phyloP scores from a whole-genome alignment of 2,888 invertebrate genomes.

The Ophion ventricosus region DNA sequence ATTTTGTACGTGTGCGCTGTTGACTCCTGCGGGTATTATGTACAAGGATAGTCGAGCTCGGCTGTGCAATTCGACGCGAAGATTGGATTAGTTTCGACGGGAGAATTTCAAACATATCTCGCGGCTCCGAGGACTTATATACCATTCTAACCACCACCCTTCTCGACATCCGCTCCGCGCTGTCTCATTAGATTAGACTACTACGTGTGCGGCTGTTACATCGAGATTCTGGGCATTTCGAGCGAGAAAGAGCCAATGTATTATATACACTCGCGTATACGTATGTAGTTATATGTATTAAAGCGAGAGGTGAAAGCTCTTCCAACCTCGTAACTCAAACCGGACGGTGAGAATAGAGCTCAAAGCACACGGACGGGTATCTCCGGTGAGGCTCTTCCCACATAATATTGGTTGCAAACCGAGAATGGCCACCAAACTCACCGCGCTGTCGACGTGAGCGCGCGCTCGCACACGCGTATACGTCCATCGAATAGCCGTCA shows the following conservation, averaged over 20 bases:
- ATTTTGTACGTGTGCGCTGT: slow-evolving; percentile 22
- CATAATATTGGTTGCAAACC: slow-evolving; percentile 75
- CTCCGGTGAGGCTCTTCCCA: slow-evolving; percentile 59
- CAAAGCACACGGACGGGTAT: slow-evolving; percentile 10
- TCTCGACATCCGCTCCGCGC: slow-evolving; percentile 2
- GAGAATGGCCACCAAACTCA: slow-evolving; percentile 71
- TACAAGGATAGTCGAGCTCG: slow-evolving; percentile 20
- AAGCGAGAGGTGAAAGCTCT: slow-evolving; percentile 35
- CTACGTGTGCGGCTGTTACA: slow-evolving; percentile 45
- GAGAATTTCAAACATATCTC: slow-evolving; percentile 63
- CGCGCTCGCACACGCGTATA: slow-evolving; percentile 62
- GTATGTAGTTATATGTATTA: not conserved
- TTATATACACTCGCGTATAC: not conserved
- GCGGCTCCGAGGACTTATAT: slow-evolving; percentile 15
- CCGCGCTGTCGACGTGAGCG: slow-evolving; percentile 55
- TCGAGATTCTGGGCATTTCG: slow-evolving; percentile 50
- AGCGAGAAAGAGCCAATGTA: slow-evolving; percentile 40
- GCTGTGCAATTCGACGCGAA: slow-evolving; percentile 44
- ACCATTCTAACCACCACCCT: not conserved
- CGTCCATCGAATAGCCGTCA: slow-evolving; percentile 80
- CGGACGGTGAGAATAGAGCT: slow-evolving; percentile 71
- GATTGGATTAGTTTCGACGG: slow-evolving; percentile 66
- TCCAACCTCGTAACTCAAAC: slow-evolving; percentile 70
- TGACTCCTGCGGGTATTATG: slow-evolving; percentile 40
- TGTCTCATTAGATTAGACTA: slow-evolving; percentile 58